A percentile compares a stretch with the other conserved stretches of the same genome.
Conservation (phyloP, 2,113 vertebrate genomes). For the Eretmochelys imbricata region DNA sequence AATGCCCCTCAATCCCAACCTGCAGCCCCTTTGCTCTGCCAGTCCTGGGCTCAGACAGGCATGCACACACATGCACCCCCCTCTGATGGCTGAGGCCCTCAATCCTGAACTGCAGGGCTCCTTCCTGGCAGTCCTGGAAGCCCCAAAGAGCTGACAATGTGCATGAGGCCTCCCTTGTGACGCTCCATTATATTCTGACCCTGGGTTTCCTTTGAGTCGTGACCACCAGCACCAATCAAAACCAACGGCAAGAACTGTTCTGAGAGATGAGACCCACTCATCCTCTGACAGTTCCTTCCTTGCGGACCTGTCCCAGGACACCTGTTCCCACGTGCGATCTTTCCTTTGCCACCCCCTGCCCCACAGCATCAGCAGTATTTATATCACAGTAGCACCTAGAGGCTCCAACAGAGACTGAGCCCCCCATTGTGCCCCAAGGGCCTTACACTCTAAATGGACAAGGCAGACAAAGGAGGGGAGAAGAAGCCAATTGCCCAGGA, state of each 20-base stretch:
- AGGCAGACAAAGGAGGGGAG: background rate
- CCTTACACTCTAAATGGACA: background rate
- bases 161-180: background rate
- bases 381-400: background rate
- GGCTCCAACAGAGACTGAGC: background rate
- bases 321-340: background rate
- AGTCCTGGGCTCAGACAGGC: background rate
- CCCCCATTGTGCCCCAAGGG: background rate
- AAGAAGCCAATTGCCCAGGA: background rate
- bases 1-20: background rate
- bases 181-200: background rate
- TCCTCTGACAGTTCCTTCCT: background rate
- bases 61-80: accelerated
- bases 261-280: background rate
- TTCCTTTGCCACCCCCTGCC: background rate
- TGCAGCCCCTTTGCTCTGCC: background rate
- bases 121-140: background rate
- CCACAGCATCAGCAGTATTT: background rate
- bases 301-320: background rate
- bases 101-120: background rate
- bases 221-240: background rate
- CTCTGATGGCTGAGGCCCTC: background rate
- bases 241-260: background rate
- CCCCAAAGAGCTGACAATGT: background rate
- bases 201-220: background rate